Percentiles rank a stretch among this genome's conserved stretches.
phyloP scores from a whole-genome alignment of 2,797 vertebrate species.

The Coranthus polyacanthus region DNA sequence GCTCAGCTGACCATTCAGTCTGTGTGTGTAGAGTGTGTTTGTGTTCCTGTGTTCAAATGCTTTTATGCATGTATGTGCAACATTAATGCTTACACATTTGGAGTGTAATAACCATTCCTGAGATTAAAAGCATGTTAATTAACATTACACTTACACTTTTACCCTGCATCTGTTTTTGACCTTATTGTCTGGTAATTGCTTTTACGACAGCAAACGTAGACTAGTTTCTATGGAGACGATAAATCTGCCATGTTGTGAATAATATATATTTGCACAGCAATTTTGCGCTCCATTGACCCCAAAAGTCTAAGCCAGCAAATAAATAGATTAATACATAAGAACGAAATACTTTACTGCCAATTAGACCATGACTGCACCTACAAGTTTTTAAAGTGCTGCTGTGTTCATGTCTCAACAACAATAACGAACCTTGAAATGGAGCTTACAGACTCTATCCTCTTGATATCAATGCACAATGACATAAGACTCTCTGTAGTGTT shows the following conservation, averaged over 20 bases:
- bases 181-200: constrained; percentile 72
- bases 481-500: constrained; percentile 20
- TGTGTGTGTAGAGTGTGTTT: constrained; percentile 2
- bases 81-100: background rate
- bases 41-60: constrained; percentile 1
- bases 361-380: constrained; percentile 73
- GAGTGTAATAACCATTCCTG: background rate
- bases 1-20: constrained; percentile 53
- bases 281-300: constrained; percentile 77
- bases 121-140: constrained; percentile 4
- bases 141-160: constrained; percentile 34
- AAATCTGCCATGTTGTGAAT: constrained; percentile 71
- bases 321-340: constrained; percentile 76
- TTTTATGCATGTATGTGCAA: background rate
- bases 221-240: constrained; percentile 77
- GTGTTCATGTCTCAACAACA: constrained; percentile 58
- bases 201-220: constrained; percentile 61
- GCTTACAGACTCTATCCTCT: constrained; percentile 24
- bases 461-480: constrained; percentile 33
- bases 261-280: constrained; percentile 78
- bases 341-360: constrained; percentile 66
- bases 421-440: constrained; percentile 66
- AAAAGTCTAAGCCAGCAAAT: constrained; percentile 76
- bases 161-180: constrained; percentile 44
- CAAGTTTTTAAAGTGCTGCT: constrained; percentile 60